Base-by-base conservation (phyloP, 2,888 invertebrate genomes). In the Entomobrya proxima region DNA sequence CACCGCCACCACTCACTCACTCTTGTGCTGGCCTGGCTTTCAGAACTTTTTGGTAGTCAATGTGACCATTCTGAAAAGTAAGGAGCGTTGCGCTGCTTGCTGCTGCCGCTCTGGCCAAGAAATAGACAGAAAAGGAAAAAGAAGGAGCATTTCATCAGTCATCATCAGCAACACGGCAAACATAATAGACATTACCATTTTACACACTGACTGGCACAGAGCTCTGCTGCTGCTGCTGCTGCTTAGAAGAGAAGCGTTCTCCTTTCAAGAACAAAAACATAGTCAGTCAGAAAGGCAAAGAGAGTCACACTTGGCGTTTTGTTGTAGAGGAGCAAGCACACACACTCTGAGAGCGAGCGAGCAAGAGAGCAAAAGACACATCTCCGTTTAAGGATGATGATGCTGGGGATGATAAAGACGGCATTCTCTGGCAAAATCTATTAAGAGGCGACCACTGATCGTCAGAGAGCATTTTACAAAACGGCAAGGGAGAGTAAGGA, bases 111-210 rank as follows among this genome's bases (percentile, higher is more conserved):
- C n/a, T n/a, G n/a, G 72, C 37, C 37, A 30, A 30, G 21, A 64
- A 58, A 64, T 75, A 75, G 67, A 82, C 61, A 75, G 61, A 74
- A 82, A 75, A 82, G 82, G 75, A 44, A 79, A 82, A 75, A 82
- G 82, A 64, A 44, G 69, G 67, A 79, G 69, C 79, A 79, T 79
- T 79, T 79, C 79, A 52, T 79, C 79, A 79, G 61, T 69, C 50
- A 52, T 58, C 77, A 77, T 69, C 79, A 74, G 1, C 72, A 67
- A 69, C n/a, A n/a, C n/a, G n/a, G n/a, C n/a, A n/a, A n/a, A n/a
- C 67, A 69, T 69, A 79, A 58, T 74, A 78, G 77, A 64, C 69
- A 78, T 78, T 85, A 77, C 67, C 78, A 78, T 74, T 75, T 52
- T 37, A 37, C 40, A 27, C 76, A 76, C 77, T 76, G 64, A 61